Evolutionary conservation across 2,888 invertebrate genomes (phyloP), one percentile per base, ranked within the genome.

Genomic region (Luffia ferchaultella): DNA sequence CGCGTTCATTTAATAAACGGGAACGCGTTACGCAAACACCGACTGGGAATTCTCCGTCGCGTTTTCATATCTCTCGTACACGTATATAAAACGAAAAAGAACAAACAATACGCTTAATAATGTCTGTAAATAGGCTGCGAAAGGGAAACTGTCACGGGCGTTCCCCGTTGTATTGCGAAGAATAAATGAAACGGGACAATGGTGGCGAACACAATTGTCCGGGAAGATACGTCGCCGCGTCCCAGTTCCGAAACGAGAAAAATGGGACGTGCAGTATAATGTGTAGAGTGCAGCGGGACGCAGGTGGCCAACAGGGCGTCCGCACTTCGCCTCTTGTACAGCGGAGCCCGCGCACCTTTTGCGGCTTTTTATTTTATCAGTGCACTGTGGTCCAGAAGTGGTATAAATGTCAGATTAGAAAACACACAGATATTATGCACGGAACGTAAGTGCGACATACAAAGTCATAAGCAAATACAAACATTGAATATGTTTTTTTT

Each of bases 121-220:
- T 18, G 18, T 30, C 30, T 30, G 5, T 57, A 62, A 62, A 62
- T 60, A 62, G 62, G 63, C 60, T 57, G 54, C 62, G 64, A 68
- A 72, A 71, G 68, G 59, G 64, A 72, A 71, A 63, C 67, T 65
- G 66, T 67, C 68, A 63, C n/a, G 30, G 30, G 30, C 30, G 30
- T 12, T 12, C 30, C 5, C 53, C 47, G 44, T 49, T 59, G 63
- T 66, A 71, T 69, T 58, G 58, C 51, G 58, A 52, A 55, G 63
- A 64, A 63, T 66, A 77, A 79, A 79, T 76, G 76, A 73, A 74
- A 74, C 64, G 62, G 65, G 70, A 79, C 79, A 79, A 80, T 79
- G 61, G 67, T 54, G 56, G 61, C 67, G 74, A 75, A 76, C 66
- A 78, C 82, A 80, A 79, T 80, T 76, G 77, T 67, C 68, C 60